These are phyloP conservation scores for Macrobrachium rosenbergii DNA, from an alignment of 1,140 invertebrate genomes.

Conservation along the genomic window DNA sequence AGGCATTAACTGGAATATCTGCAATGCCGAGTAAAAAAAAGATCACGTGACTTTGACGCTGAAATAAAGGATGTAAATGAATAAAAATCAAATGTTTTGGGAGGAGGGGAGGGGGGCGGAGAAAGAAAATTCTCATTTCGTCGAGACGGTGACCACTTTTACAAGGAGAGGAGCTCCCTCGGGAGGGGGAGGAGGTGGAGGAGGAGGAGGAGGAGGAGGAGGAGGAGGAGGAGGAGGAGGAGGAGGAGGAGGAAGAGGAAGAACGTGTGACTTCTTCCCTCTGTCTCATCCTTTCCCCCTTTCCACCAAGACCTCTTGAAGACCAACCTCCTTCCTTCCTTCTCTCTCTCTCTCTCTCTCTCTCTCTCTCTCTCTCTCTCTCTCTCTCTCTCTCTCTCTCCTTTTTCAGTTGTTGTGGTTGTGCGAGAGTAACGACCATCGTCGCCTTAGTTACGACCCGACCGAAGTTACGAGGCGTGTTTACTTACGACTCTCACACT, in stretches of 20 bases:
- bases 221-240: background rate
- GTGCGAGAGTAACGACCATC: constrained; percentile 57
- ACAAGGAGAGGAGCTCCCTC: background rate
- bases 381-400: constrained; percentile 39
- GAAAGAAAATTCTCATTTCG: too few species aligned
- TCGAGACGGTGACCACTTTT: background rate
- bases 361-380: constrained; percentile 10
- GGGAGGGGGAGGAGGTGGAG: constrained; percentile 1
- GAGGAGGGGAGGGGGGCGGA: too few species aligned
- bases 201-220: background rate
- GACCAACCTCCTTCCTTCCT: background rate
- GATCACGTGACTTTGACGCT: too few species aligned
- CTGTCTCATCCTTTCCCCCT: constrained; percentile 25
- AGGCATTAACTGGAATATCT: too few species aligned
- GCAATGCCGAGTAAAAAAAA: too few species aligned
- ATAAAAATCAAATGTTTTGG: too few species aligned
- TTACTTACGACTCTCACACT: constrained; percentile 64
- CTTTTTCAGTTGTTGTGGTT: constrained; percentile 60
- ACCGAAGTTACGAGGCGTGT: constrained; percentile 59
- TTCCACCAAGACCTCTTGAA: constrained; percentile 5
- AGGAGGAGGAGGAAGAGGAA: background rate
- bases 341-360: constrained; percentile 28
- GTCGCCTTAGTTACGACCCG: constrained; percentile 58
- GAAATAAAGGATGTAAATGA: too few species aligned
- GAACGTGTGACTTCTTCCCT: background rate